A percentile compares a stretch with the other conserved stretches of the same genome.
phyloP scores from a whole-genome alignment of 2,113 vertebrate genomes.

The Phaethon lepturus region DNA sequence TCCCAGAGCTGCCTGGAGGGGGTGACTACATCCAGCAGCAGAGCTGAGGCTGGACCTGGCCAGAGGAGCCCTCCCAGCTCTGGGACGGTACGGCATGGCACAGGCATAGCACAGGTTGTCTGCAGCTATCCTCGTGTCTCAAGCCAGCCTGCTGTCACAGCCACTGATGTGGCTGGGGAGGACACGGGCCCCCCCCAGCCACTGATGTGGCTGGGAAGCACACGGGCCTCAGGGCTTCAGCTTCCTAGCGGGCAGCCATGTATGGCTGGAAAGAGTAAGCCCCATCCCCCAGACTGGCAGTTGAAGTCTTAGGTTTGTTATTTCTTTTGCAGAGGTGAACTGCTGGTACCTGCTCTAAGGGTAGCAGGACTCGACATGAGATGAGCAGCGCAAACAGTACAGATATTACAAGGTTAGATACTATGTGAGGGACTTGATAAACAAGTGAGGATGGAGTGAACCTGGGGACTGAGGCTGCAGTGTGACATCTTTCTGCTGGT shows the following conservation, averaged over 20 bases:
- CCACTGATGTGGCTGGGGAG: not conserved
- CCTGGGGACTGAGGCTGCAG: not conserved
- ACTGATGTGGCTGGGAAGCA: not conserved
- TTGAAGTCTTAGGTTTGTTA: not conserved
- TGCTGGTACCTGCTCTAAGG: not conserved
- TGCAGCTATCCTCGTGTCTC: accelerated
- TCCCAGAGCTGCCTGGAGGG: not conserved
- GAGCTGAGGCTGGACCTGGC: not conserved
- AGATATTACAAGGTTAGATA: not conserved
- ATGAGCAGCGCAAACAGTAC: not conserved
- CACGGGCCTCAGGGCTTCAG: not conserved
- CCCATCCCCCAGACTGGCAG: not conserved
- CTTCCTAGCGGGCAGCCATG: not conserved
- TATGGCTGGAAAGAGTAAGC: not conserved
- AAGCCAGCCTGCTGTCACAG: not conserved
- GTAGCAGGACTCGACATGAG: not conserved
- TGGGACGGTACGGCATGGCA: not conserved
- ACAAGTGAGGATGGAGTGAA: not conserved
- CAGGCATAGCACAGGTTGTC: accelerated
- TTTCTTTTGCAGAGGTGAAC: not conserved
- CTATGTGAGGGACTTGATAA: not conserved
- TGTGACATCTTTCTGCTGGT: not conserved
- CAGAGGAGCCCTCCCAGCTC: not conserved
- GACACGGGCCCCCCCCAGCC: accelerated
- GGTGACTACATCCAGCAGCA: not conserved